phyloP scores from a whole-genome alignment of 2,113 vertebrate species.

The Semnornis frantzii region DNA sequence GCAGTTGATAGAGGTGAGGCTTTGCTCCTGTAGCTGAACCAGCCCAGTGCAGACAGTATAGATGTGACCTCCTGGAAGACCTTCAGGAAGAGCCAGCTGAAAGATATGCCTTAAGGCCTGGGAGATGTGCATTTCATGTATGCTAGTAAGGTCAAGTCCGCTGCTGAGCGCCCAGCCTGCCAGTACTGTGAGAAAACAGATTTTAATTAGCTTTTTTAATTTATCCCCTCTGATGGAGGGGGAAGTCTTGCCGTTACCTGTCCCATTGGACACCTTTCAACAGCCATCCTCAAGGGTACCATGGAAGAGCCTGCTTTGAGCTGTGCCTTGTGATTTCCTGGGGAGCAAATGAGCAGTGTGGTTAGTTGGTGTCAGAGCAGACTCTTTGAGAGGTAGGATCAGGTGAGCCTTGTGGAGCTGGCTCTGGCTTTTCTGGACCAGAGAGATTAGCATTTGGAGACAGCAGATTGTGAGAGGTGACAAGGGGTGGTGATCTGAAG shows the following conservation, averaged over 20 bases:
- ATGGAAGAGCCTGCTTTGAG: background rate
- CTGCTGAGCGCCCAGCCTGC: background rate
- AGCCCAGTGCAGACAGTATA: background rate
- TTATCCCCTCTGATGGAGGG: accelerated
- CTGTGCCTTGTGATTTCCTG: background rate
- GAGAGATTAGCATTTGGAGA: background rate
- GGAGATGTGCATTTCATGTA: accelerated
- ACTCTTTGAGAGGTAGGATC: background rate
- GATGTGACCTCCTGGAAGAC: background rate
- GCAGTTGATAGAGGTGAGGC: background rate
- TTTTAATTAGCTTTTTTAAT: background rate
- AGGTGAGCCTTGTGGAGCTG: accelerated
- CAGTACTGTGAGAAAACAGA: background rate
- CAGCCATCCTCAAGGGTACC: background rate
- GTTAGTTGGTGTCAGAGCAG: background rate
- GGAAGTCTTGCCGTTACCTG: background rate
- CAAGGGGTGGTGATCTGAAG: background rate
- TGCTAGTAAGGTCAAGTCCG: background rate
- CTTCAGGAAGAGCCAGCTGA: background rate
- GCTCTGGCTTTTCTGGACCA: background rate
- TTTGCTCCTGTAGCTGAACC: background rate
- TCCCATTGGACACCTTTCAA: background rate
- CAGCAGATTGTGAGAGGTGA: background rate
- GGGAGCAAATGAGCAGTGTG: accelerated
- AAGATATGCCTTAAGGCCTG: background rate